phyloP scores from a whole-genome alignment of 2,888 invertebrate genomes.

The Metallyticus violacea region DNA sequence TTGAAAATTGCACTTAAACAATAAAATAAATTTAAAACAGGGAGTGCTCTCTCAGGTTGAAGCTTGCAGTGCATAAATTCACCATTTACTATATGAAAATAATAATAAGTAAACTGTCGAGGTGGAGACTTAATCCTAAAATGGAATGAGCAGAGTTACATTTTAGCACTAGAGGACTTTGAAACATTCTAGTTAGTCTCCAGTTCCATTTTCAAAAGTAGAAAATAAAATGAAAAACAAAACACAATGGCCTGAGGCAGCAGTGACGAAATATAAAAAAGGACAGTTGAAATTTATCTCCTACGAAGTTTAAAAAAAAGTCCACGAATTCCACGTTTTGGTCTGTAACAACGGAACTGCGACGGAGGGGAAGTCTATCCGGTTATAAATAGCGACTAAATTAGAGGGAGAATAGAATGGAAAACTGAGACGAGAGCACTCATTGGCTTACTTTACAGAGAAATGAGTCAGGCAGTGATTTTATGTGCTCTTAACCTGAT shows the following conservation, averaged over 20 bases:
- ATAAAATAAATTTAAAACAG: too few species aligned
- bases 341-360: background rate
- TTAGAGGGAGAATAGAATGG: background rate
- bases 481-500: background rate
- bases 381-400: background rate
- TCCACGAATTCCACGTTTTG: background rate
- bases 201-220: background rate
- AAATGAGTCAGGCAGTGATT: background rate
- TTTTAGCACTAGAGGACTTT: background rate
- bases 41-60: too few species aligned
- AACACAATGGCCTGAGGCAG: background rate
- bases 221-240: background rate
- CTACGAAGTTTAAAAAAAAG: background rate
- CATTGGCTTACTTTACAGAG: background rate
- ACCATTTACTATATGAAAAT: too few species aligned
- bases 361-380: background rate
- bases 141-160: background rate
- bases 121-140: background rate
- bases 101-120: background rate
- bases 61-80: too few species aligned
- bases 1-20: too few species aligned
- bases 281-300: background rate
- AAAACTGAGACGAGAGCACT: background rate
- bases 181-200: background rate
- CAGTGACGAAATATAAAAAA: background rate